Conservation (phyloP, 2,888 invertebrate species). For the Reticulitermes lucifugus region DNA sequence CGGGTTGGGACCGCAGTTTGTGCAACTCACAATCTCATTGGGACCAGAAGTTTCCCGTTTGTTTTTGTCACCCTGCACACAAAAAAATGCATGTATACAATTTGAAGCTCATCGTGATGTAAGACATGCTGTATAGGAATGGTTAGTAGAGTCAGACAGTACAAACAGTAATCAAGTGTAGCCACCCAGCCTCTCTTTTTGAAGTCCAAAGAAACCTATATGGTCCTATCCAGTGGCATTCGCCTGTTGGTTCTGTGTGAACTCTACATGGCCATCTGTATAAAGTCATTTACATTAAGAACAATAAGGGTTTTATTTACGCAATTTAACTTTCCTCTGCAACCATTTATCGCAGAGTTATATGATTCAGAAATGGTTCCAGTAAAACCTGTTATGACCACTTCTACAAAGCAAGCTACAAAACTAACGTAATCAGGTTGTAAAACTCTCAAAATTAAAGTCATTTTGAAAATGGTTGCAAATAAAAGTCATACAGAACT, state of each 20-base stretch:
- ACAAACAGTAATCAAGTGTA: background rate
- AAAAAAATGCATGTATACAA: background rate
- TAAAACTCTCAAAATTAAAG: background rate
- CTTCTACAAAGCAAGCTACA: background rate
- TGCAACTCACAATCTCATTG: constrained; percentile 87
- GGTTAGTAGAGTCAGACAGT: background rate
- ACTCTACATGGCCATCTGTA: background rate
- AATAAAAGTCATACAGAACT: background rate
- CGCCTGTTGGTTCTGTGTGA: too few species aligned
- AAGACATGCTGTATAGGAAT: background rate
- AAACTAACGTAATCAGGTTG: background rate
- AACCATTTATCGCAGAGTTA: background rate
- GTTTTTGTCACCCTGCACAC: constrained; percentile 79
- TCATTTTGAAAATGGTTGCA: background rate
- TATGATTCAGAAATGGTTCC: background rate
- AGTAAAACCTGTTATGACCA: background rate
- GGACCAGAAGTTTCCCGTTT: constrained; percentile 80
- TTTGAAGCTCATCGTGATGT: background rate
- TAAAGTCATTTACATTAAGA: background rate
- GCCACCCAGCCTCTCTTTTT: background rate
- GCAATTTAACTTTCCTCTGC: constrained; percentile 10
- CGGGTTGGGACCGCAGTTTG: constrained; percentile 83
- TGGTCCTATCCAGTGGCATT: too few species aligned
- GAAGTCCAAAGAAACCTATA: too few species aligned
- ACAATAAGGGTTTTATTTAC: background rate